phyloP scores from a whole-genome alignment of 2,888 invertebrate species.

The Balanococcus diminutus region DNA sequence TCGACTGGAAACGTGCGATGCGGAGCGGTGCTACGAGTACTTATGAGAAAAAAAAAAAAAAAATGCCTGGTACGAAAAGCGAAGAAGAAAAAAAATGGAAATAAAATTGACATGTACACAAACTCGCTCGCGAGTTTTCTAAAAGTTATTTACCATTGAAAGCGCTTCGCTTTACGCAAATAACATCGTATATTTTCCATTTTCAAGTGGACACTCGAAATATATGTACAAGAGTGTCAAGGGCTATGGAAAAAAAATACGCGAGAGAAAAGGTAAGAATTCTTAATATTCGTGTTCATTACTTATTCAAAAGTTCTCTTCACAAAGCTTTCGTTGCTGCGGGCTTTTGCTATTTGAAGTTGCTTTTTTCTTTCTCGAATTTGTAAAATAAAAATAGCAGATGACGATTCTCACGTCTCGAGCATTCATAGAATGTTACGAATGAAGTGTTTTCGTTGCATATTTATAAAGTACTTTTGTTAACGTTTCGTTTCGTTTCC shows the following conservation, averaged over 20 bases:
- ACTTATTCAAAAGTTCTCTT: constrained; percentile 46
- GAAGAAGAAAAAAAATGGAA: background rate
- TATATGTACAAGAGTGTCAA: background rate
- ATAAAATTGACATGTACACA: constrained; percentile 23
- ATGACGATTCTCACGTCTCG: constrained; percentile 54
- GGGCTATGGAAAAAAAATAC: constrained; percentile 5
- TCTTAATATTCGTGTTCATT: constrained; percentile 47
- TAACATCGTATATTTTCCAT: constrained; percentile 36
- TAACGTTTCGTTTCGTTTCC: constrained; percentile 49
- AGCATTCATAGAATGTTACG: constrained; percentile 47
- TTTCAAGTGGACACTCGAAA: constrained; percentile 35
- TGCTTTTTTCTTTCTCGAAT: constrained; percentile 22
- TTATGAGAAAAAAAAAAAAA: background rate
- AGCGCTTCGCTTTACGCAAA: constrained; percentile 19
- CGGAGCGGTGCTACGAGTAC: background rate
- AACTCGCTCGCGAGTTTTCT: constrained; percentile 12
- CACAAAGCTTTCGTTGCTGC: constrained; percentile 35
- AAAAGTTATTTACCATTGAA: constrained; percentile 37
- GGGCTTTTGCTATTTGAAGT: constrained; percentile 39
- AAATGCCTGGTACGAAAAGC: background rate
- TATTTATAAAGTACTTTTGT: constrained; percentile 55
- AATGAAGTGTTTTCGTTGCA: constrained; percentile 54
- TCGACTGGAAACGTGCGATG: background rate
- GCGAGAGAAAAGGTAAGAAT: constrained; percentile 27
- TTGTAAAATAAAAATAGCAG: constrained; percentile 46